These are phyloP conservation scores for Oryzias sinensis DNA, from an alignment of 2,797 vertebrate species.

Conservation along the genomic window DNA sequence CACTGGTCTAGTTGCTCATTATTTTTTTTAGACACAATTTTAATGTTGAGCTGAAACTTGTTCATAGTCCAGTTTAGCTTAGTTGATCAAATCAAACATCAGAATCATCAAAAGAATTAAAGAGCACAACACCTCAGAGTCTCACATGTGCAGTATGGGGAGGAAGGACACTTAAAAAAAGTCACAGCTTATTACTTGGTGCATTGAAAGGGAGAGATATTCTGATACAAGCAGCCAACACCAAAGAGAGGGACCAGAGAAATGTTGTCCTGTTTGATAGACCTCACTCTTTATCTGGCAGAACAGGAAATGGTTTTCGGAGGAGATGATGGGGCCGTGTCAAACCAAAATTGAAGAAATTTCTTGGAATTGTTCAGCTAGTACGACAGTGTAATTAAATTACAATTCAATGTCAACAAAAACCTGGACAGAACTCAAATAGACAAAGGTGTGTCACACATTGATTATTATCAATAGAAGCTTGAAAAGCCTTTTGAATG, in stretches of 20 bases:
- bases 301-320: slow-evolving; percentile 28
- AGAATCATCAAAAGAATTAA: not conserved
- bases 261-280: slow-evolving; percentile 24
- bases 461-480: too few relatives aligned
- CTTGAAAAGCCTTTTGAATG: too few relatives aligned
- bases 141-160: not conserved
- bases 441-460: too few relatives aligned
- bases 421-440: not conserved
- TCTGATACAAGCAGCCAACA: slow-evolving; percentile 18
- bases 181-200: slow-evolving; percentile 4
- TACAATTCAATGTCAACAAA: slow-evolving; percentile 16
- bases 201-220: slow-evolving; percentile 18
- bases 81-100: too few relatives aligned
- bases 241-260: slow-evolving; percentile 23
- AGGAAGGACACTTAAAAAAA: slow-evolving; percentile 5
- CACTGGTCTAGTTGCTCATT: too few relatives aligned
- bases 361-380: slow-evolving; percentile 27
- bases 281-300: slow-evolving; percentile 12
- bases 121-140: slow-evolving; percentile 10
- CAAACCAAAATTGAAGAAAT: slow-evolving; percentile 33
- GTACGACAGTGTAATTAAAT: slow-evolving; percentile 28
- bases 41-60: too few relatives aligned
- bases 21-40: too few relatives aligned
- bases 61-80: too few relatives aligned
- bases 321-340: slow-evolving; percentile 15